These are phyloP conservation scores for Endotricha flammealis DNA, from an alignment of 2,888 invertebrate genomes.

Conservation along the genomic window DNA sequence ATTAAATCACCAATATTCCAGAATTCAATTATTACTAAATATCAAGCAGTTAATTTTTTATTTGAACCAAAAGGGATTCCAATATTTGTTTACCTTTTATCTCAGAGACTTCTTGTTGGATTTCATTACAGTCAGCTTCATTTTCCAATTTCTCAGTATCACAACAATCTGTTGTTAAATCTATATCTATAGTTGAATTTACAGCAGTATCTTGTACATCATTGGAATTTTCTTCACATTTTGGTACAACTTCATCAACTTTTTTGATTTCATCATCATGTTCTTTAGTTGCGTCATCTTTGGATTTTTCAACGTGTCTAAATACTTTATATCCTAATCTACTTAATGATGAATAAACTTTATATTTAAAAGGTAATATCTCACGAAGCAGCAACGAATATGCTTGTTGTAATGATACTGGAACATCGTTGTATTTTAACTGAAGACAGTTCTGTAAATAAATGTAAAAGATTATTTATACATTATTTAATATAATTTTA, in stretches of 20 bases:
- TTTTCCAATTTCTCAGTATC: background rate
- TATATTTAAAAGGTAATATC: slow-evolving; percentile 68
- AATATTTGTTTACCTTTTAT: too few species aligned
- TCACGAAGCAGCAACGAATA: slow-evolving; percentile 71
- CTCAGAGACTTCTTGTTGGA: background rate
- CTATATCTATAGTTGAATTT: slow-evolving; percentile 3
- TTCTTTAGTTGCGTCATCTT: slow-evolving; percentile 4
- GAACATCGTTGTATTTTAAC: slow-evolving; percentile 74
- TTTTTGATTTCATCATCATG: background rate
- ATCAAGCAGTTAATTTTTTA: too few species aligned
- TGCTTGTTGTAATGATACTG: slow-evolving; percentile 82
- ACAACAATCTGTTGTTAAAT: background rate
- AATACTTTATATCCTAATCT: slow-evolving; percentile 77
- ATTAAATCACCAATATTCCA: too few species aligned
- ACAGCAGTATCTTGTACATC: background rate
- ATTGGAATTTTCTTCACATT: slow-evolving; percentile 6
- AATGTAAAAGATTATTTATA: background rate
- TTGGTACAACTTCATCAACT: slow-evolving; percentile 3
- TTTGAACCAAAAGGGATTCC: too few species aligned
- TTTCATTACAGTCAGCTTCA: background rate
- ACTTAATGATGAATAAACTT: slow-evolving; percentile 78
- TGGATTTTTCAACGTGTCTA: slow-evolving; percentile 42
- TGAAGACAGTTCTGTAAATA: slow-evolving; percentile 79
- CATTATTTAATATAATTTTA: background rate
- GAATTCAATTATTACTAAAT: too few species aligned